phyloP scores from a whole-genome alignment of 1,140 invertebrate species.

The Cherax destructor region DNA sequence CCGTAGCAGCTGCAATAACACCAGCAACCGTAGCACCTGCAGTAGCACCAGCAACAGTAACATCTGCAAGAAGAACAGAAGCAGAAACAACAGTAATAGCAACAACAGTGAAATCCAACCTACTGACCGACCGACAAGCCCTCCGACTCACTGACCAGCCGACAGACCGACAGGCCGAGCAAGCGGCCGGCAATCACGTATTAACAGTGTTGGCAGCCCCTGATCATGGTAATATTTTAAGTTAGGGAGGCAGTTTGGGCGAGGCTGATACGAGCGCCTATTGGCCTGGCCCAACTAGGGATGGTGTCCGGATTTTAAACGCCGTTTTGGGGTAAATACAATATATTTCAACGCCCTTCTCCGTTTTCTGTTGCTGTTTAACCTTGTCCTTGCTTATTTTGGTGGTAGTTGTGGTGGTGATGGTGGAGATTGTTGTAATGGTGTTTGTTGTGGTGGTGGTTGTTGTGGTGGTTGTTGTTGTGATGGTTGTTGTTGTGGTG shows the following conservation, averaged over 20 bases:
- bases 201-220: background rate
- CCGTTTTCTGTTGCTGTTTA: background rate
- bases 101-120: too few species aligned
- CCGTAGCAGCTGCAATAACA: too few species aligned
- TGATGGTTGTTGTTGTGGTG: too few species aligned
- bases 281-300: background rate
- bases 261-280: slow-evolving; percentile 1
- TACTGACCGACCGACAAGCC: too few species aligned
- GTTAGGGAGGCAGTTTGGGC: slow-evolving; percentile 20
- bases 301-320: background rate
- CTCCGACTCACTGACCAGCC: background rate
- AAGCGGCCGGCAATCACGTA: background rate
- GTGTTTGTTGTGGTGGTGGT: background rate
- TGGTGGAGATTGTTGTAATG: background rate
- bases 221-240: slow-evolving; percentile 27
- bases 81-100: too few species aligned
- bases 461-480: background rate
- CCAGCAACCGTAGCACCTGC: too few species aligned
- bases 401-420: background rate
- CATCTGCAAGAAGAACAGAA: too few species aligned
- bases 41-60: too few species aligned
- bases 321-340: slow-evolving; percentile 3
- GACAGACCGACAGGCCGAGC: too few species aligned
- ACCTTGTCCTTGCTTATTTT: background rate
- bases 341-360: slow-evolving; percentile 24